Percentiles rank a stretch among this genome's conserved stretches.
These are phyloP conservation scores for Blastobasis adustella DNA, from an alignment of 2,888 invertebrate species.

Conservation along the genomic window DNA sequence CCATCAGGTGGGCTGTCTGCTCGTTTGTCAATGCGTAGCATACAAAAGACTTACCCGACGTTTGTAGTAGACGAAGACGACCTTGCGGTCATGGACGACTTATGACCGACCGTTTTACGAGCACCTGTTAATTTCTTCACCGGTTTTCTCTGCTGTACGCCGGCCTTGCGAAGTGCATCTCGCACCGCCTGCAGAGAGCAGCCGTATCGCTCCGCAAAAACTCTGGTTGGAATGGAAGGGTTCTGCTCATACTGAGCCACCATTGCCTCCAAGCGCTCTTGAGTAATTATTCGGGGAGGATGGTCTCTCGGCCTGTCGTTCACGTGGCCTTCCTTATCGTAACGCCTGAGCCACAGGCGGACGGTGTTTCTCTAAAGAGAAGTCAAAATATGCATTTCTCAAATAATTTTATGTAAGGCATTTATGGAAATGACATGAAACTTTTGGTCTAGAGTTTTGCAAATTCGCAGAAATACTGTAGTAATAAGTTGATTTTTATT, in stretches of 20 bases:
- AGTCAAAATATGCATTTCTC: background rate
- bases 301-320: background rate
- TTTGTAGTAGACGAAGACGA: too few species aligned
- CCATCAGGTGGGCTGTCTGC: too few species aligned
- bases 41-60: too few species aligned
- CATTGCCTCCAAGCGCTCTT: background rate
- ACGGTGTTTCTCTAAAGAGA: conserved; percentile 3
- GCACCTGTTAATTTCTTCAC: conserved; percentile 1
- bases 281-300: background rate
- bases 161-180: background rate
- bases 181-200: conserved; percentile 4
- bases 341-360: background rate
- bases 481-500: too few species aligned
- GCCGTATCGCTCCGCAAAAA: conserved; percentile 2
- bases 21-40: too few species aligned
- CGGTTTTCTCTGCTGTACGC: conserved; percentile 1
- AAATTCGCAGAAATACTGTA: too few species aligned
- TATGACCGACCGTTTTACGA: too few species aligned
- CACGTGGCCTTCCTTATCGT: conserved; percentile 1
- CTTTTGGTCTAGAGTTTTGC: too few species aligned
- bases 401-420: too few species aligned
- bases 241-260: background rate
- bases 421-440: too few species aligned
- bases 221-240: conserved; percentile 4
- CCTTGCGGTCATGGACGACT: too few species aligned